Conservation (phyloP, 2,113 vertebrate genomes). For the Megalops atlanticus region DNA sequence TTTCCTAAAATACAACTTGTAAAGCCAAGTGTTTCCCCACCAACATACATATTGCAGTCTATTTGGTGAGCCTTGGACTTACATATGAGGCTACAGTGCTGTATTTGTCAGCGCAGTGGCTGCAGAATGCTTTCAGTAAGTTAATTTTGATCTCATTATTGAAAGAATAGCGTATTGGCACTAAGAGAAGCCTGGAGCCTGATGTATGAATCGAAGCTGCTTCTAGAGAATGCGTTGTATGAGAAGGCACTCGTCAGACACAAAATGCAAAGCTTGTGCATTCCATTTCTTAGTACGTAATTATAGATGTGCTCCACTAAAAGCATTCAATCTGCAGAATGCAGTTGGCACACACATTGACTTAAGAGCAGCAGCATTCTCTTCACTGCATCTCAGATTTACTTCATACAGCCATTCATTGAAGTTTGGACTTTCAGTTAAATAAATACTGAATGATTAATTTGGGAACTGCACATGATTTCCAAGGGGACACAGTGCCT, state of each 20-base stretch:
- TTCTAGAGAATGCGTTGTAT: not conserved
- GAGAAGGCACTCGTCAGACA: not conserved
- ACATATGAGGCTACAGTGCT: not conserved
- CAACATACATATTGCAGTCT: not conserved
- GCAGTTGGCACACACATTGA: not conserved
- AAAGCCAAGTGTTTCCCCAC: not conserved
- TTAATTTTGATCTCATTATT: constrained; percentile 11
- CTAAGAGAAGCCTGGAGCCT: not conserved
- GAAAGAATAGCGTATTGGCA: not conserved
- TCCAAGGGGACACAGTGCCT: constrained; percentile 35
- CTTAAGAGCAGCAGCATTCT: not conserved
- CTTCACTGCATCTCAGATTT: not conserved
- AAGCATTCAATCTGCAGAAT: not conserved
- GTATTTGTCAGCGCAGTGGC: not conserved
- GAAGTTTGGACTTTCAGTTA: constrained; percentile 37
- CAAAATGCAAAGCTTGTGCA: constrained; percentile 4
- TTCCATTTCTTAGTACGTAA: not conserved
- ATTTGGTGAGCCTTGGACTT: not conserved
- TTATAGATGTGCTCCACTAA: constrained; percentile 4
- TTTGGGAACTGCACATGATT: constrained; percentile 41
- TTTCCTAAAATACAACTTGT: too few relatives aligned
- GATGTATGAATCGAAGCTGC: not conserved
- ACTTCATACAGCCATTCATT: constrained; percentile 36
- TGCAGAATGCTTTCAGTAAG: not conserved
- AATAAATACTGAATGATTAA: constrained; percentile 50